Conservation (phyloP, 1,140 invertebrate species). For the Galendromus occidentalis region DNA sequence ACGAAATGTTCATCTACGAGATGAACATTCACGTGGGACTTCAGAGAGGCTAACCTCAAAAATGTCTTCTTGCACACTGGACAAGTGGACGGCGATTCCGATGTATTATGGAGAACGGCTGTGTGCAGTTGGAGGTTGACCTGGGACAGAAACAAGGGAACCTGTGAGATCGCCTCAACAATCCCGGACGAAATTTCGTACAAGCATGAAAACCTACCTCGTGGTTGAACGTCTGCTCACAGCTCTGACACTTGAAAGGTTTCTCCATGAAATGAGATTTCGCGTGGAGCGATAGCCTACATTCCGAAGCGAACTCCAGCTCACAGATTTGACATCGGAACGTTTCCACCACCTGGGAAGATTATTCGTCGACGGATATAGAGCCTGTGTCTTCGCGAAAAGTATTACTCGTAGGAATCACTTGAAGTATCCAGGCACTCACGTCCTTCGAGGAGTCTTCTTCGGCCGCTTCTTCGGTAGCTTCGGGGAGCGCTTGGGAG, state of each 20-base stretch:
- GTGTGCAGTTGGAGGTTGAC: not conserved
- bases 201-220: slow-evolving; percentile 19
- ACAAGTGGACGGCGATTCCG: not conserved
- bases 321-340: not conserved
- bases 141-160: not conserved
- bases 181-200: not conserved
- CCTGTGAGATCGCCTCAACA: not conserved
- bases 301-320: not conserved
- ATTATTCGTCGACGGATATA: no score
- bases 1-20: not conserved
- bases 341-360: not conserved
- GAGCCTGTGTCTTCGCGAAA: no score
- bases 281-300: not conserved
- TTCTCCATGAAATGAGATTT: slow-evolving; percentile 11
- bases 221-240: slow-evolving; percentile 23
- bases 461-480: no score
- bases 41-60: not conserved
- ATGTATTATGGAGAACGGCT: not conserved
- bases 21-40: not conserved
- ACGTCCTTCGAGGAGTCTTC: no score
- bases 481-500: no score
- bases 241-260: slow-evolving; percentile 10
- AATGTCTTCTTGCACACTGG: not conserved
- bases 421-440: no score
- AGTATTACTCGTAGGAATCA: no score